Conservation (phyloP, 2,888 invertebrate genomes). For the Lasioglossum morio region DNA sequence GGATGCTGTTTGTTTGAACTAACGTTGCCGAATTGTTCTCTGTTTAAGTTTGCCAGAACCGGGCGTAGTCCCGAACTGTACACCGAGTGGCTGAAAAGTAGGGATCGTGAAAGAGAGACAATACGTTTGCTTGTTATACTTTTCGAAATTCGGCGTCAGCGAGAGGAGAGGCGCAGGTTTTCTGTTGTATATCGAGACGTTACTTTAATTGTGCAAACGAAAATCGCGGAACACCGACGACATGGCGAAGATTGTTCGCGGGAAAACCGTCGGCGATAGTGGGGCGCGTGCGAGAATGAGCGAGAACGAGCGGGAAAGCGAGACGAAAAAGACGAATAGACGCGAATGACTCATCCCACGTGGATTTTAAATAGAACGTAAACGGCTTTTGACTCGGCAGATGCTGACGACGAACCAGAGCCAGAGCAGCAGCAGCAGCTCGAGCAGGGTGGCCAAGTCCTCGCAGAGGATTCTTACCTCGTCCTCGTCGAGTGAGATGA, state of each 20-base stretch:
- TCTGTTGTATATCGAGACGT: background rate
- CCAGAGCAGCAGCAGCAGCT: slow-evolving; percentile 87
- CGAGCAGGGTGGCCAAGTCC: slow-evolving; percentile 85
- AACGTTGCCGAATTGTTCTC: slow-evolving; percentile 5
- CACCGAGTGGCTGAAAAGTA: background rate
- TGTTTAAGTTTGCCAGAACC: background rate
- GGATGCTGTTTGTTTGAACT: slow-evolving; percentile 7
- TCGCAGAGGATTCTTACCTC: slow-evolving; percentile 86
- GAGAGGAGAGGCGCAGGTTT: background rate
- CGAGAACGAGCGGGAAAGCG: slow-evolving; percentile 3
- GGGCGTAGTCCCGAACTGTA: background rate
- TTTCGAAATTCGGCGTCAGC: background rate
- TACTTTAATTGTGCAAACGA: background rate
- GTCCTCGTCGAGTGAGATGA: slow-evolving; percentile 88
- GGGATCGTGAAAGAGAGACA: background rate
- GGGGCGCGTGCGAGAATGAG: slow-evolving; percentile 16
- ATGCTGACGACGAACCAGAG: slow-evolving; percentile 83
- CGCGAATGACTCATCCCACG: slow-evolving; percentile 62
- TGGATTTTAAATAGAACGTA: slow-evolving; percentile 80
- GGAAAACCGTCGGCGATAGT: slow-evolving; percentile 6
- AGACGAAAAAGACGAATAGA: slow-evolving; percentile 45
- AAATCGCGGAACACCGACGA: slow-evolving; percentile 18
- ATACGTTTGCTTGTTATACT: background rate
- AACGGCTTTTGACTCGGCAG: slow-evolving; percentile 77
- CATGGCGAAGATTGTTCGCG: slow-evolving; percentile 1